Conservation (phyloP, 2,797 vertebrate genomes). For the Halcyon badia region DNA sequence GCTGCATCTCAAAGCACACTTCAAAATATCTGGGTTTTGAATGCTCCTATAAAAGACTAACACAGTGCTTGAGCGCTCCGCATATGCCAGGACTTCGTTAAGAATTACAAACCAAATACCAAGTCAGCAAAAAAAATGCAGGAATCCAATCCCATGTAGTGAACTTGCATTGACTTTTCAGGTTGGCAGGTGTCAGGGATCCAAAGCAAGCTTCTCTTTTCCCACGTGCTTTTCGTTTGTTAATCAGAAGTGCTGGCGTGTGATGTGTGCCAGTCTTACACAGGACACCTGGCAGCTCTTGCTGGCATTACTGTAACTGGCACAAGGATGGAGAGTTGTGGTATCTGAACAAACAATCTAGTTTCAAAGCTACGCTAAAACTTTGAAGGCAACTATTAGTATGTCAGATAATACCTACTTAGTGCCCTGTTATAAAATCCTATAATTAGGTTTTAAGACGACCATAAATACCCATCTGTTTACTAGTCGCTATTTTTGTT, state of each 20-base stretch:
- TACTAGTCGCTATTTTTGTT: neutral
- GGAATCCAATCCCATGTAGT: accelerated
- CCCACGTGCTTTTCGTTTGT: neutral
- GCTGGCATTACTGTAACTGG: neutral
- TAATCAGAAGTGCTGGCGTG: neutral
- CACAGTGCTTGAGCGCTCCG: neutral
- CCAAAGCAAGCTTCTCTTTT: neutral
- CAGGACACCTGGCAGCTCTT: neutral
- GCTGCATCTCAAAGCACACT: neutral
- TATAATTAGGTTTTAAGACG: neutral
- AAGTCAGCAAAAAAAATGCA: neutral
- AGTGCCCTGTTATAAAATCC: neutral
- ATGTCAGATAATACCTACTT: neutral
- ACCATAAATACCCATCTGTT: neutral
- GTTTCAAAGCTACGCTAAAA: conserved; percentile 10
- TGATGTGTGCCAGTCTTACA: neutral
- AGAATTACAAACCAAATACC: neutral
- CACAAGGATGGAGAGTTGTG: neutral
- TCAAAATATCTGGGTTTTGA: neutral
- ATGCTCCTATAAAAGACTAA: neutral
- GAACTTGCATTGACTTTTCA: neutral
- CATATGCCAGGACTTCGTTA: accelerated
- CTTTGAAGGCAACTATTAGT: neutral
- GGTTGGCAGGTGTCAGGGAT: neutral
- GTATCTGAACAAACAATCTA: neutral